Conservation (phyloP, 2,888 invertebrate species). For the Nebria brevicollis region DNA sequence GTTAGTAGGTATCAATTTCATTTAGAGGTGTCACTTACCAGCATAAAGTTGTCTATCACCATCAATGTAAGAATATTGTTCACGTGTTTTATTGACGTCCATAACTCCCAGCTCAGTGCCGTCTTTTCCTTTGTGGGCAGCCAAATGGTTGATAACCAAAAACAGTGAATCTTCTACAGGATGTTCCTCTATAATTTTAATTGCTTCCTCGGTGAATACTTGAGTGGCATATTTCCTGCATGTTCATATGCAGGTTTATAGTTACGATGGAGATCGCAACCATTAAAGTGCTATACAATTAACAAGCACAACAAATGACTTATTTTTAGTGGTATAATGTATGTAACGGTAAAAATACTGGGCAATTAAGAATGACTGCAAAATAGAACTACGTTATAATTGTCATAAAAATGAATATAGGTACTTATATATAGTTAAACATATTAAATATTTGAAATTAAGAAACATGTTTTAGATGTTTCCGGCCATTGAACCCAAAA, state of each 20-base stretch:
- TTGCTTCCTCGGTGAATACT: slow-evolving; percentile 73
- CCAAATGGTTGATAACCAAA: slow-evolving; percentile 80
- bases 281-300: slow-evolving; percentile 54
- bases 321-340: no score
- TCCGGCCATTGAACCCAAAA: no score
- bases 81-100: slow-evolving; percentile 66
- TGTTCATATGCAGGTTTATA: slow-evolving; percentile 63
- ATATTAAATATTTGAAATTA: no score
- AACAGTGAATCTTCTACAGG: slow-evolving; percentile 74
- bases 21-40: slow-evolving; percentile 26
- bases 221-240: slow-evolving; percentile 76
- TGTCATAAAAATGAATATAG: no score
- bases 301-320: no score
- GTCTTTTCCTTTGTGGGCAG: slow-evolving; percentile 78
- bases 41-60: slow-evolving; percentile 74
- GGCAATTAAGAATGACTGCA: no score
- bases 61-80: slow-evolving; percentile 75
- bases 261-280: slow-evolving; percentile 63
- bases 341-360: no score
- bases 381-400: no score
- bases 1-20: no score
- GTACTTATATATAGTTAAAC: no score
- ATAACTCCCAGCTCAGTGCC: slow-evolving; percentile 77
- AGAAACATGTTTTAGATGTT: no score
- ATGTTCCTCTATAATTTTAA: slow-evolving; percentile 70